Evolutionary conservation across 37 sponge, comb jelly and placozoan species (phyloP), one percentile per base, ranked within the genome.

Genomic region (Theonella swinhoei): DNA sequence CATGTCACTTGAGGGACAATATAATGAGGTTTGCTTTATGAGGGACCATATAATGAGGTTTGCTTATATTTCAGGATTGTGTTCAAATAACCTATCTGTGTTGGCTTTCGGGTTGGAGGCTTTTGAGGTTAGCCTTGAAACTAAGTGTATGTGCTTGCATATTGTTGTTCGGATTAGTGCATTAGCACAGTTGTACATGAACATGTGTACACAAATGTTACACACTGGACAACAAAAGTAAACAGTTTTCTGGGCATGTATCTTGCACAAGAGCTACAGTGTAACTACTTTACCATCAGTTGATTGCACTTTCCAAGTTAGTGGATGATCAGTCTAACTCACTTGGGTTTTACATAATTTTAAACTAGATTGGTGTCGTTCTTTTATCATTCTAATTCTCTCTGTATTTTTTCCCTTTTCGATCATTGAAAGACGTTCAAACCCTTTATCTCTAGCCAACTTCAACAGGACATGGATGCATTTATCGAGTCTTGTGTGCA

Each of bases 331-430:
- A 29, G 76, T n/a, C 41, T 38, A 3, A 4, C 29, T 2, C 28
- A 41, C n/a, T 29, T 29, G 42, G 42, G 20, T 75, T 23, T 39
- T 32, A 4, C 32, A n/a, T 24, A 71, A 33, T n/a, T n/a, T 35
- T 41, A 41, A 28, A 41, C 47, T 54, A 41, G 76, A 41, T 75
- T 75, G 47, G 47, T 59, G 42, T 39, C 73, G 47, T 9, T 68
- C 32, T 14, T 68, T 47, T 29, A 84, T 90, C 28, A 39, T 71
- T 74, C 77, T 63, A 30, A 61, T 67, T 14, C 83, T 33, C 9
- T 80, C 9, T 3, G 83, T 69, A 26, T 29, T 30, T 42, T 80
- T 90, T 3, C 92, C 92, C 41, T 81, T 87, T 39, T 83, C 82
- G 2, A 42, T 7, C 63, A 82, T 91, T 0, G 47, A 61, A n/a